A percentile compares a stretch with the other conserved stretches of the same genome.
These are phyloP conservation scores for Diabrotica balteata DNA, from an alignment of 2,888 invertebrate species.

Conservation along the genomic window DNA sequence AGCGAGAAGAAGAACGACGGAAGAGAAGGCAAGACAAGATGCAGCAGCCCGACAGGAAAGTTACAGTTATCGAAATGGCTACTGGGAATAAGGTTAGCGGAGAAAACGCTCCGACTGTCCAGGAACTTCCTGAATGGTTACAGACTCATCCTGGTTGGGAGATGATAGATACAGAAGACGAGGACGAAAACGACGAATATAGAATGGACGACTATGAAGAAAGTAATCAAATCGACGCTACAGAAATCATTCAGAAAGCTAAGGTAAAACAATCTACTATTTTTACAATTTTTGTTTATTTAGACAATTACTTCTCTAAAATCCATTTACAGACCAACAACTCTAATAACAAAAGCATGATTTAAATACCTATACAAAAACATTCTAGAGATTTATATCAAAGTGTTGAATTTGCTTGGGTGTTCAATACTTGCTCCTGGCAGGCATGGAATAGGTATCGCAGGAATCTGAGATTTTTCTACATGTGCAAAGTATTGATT, in stretches of 20 bases:
- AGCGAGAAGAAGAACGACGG: constrained; percentile 80
- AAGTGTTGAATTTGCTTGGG: too few relatives aligned
- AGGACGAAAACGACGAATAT: constrained; percentile 78
- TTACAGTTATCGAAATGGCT: constrained; percentile 88
- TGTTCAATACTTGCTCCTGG: too few relatives aligned
- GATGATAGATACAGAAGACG: constrained; percentile 78
- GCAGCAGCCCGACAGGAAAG: constrained; percentile 80
- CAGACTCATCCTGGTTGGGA: constrained; percentile 95
- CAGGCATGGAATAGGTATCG: too few relatives aligned
- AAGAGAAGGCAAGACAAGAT: constrained; percentile 89
- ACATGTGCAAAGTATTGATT: too few relatives aligned
- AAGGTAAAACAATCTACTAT: constrained; percentile 13
- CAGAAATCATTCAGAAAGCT: constrained; percentile 35
- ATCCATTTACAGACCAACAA: too few relatives aligned
- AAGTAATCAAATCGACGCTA: constrained; percentile 36
- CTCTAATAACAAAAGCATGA: too few relatives aligned
- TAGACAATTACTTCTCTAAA: too few relatives aligned
- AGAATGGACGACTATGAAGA: constrained; percentile 65
- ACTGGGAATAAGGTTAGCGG: constrained; percentile 80
- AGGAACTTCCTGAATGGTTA: constrained; percentile 87
- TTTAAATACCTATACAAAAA: too few relatives aligned
- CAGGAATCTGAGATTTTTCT: too few relatives aligned
- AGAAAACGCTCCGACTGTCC: constrained; percentile 87
- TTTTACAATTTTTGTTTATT: too few relatives aligned
- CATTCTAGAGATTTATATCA: too few relatives aligned